phyloP scores from a whole-genome alignment of 2,888 invertebrate genomes.

The Cenopis cana region DNA sequence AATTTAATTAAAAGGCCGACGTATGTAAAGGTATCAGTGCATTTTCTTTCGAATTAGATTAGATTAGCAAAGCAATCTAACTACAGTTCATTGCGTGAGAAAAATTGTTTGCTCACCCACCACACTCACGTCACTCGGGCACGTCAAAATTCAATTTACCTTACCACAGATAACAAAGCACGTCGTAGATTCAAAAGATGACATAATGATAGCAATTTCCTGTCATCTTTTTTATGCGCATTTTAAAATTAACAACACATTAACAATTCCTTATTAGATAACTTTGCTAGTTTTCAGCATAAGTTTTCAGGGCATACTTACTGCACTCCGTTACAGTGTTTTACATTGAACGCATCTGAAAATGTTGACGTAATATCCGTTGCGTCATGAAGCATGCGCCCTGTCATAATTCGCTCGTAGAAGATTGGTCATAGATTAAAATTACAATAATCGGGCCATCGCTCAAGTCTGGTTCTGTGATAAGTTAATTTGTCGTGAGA shows the following conservation, averaged over 20 bases:
- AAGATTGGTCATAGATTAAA: constrained; percentile 70
- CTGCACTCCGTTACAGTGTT: neutral
- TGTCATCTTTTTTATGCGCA: too few species aligned
- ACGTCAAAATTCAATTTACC: constrained; percentile 5
- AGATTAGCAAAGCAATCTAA: too few species aligned
- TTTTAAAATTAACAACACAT: too few species aligned
- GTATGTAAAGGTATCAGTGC: constrained; percentile 30
- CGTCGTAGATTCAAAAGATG: too few species aligned
- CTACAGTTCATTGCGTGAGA: constrained; percentile 12
- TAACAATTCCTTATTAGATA: neutral
- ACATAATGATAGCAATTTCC: too few species aligned
- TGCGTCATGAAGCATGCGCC: constrained; percentile 88
- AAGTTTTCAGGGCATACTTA: neutral
- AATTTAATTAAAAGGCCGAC: constrained; percentile 42
- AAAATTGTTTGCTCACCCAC: constrained; percentile 25
- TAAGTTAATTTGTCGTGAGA: constrained; percentile 77
- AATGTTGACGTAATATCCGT: constrained; percentile 85
- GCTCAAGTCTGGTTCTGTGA: constrained; percentile 83
- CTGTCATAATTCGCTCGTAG: constrained; percentile 83
- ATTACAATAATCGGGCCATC: constrained; percentile 77
- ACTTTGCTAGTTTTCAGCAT: neutral
- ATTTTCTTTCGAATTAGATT: constrained; percentile 42
- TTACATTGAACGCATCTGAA: constrained; percentile 51
- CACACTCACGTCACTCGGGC: constrained; percentile 1
- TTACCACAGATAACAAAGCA: constrained; percentile 7